Evolutionary conservation across 2,797 vertebrate genomes (phyloP).

Genomic region (Poliocrania exsul): DNA sequence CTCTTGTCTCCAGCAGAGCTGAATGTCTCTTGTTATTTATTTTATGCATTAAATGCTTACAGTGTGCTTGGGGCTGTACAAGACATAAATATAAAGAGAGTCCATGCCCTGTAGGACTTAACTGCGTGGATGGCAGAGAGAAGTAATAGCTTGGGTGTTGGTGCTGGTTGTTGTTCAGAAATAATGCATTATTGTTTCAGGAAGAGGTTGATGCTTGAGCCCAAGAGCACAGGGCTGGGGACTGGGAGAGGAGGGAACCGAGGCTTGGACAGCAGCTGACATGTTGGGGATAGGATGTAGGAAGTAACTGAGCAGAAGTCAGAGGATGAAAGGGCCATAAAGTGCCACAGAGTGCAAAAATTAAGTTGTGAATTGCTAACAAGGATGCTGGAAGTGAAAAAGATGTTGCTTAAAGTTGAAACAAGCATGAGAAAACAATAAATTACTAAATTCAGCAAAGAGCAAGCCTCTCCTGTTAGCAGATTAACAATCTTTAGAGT

Average conservation of each 20-base stretch:
- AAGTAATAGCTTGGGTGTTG: neutral
- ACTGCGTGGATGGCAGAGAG: neutral
- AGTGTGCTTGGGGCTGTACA: slow-evolving; percentile 42
- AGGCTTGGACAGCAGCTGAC: neutral
- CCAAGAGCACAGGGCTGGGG: neutral
- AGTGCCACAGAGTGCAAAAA: neutral
- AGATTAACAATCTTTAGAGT: neutral
- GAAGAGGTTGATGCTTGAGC: neutral
- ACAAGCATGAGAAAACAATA: neutral
- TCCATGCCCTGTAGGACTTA: slow-evolving; percentile 25
- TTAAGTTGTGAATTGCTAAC: neutral
- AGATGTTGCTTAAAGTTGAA: neutral
- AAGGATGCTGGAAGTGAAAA: neutral
- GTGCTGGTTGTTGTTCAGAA: neutral
- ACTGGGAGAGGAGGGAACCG: neutral
- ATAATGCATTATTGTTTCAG: neutral
- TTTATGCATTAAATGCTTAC: slow-evolving; percentile 64
- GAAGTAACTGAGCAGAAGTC: neutral
- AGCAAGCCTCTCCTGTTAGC: neutral
- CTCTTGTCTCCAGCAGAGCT: slow-evolving; percentile 17
- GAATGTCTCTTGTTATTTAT: slow-evolving; percentile 49
- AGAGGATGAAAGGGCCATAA: neutral
- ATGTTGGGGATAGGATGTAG: neutral
- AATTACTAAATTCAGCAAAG: neutral
- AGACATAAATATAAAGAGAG: slow-evolving; percentile 54